A percentile compares a stretch with the other conserved stretches of the same genome.
phyloP scores from a whole-genome alignment of 2,888 invertebrate genomes.

The Xestia rhomboidea region DNA sequence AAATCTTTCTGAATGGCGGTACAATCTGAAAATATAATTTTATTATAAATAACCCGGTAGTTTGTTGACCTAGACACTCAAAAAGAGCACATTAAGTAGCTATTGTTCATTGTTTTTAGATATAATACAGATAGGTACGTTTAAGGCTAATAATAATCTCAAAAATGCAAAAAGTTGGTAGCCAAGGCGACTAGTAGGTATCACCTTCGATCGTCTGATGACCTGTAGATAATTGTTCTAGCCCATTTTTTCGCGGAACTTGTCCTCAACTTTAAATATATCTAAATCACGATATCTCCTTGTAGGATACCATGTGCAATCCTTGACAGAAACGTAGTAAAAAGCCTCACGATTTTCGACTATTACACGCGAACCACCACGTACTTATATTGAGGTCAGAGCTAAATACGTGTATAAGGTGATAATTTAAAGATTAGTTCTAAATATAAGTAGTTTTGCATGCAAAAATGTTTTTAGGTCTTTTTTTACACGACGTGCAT shows the following conservation, averaged over 20 bases:
- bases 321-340: slow-evolving; percentile 21
- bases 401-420: slow-evolving; percentile 34
- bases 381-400: slow-evolving; percentile 53
- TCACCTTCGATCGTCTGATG: slow-evolving; percentile 28
- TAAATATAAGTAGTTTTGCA: slow-evolving; percentile 12
- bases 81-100: not conserved
- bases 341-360: slow-evolving; percentile 52
- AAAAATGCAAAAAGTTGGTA: not conserved
- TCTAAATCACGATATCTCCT: slow-evolving; percentile 39
- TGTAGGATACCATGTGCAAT: slow-evolving; percentile 17
- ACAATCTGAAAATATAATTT: slow-evolving; percentile 85
- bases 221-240: slow-evolving; percentile 24
- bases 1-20: slow-evolving; percentile 92
- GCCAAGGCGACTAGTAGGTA: not conserved
- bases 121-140: not conserved
- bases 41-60: not conserved
- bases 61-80: not conserved
- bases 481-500: not conserved
- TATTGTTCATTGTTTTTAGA: not conserved
- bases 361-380: slow-evolving; percentile 19
- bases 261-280: slow-evolving; percentile 18
- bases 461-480: not conserved
- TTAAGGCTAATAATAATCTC: not conserved
- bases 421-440: slow-evolving; percentile 16
- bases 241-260: not conserved